A percentile compares a stretch with the other conserved stretches of the same genome.
Conservation (phyloP, 2,113 vertebrate genomes). For the Grantiella picta region DNA sequence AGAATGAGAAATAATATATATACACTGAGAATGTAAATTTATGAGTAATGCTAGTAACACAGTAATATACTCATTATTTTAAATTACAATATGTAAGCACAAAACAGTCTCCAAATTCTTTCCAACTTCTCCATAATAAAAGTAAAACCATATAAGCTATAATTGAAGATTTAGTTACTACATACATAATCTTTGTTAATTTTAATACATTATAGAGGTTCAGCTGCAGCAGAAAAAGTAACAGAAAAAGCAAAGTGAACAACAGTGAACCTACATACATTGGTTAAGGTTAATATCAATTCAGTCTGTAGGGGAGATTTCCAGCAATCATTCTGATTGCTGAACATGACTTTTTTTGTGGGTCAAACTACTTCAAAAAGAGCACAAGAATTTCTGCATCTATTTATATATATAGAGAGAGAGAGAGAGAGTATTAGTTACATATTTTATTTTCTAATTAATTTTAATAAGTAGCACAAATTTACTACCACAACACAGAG, state of each 20-base stretch:
- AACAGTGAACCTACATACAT: background rate
- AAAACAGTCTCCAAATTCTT: background rate
- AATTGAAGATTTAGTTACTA: background rate
- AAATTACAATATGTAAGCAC: background rate
- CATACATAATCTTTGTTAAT: background rate
- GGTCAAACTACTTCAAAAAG: background rate
- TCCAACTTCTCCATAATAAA: background rate
- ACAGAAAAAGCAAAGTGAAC: background rate
- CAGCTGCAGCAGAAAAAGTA: background rate
- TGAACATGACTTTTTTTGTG: background rate
- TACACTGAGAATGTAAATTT: background rate
- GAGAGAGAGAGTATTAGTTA: background rate
- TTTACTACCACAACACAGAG: background rate
- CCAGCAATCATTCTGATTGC: background rate
- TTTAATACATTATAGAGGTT: background rate
- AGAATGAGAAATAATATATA: background rate
- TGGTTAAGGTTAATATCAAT: background rate
- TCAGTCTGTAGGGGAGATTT: background rate
- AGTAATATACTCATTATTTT: conserved; percentile 21
- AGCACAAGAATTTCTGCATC: background rate
- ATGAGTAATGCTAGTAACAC: background rate
- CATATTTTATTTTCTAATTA: background rate
- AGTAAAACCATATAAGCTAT: background rate
- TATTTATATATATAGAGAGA: background rate
- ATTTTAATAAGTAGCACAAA: background rate